Evolutionary conservation across 2,797 vertebrate species (phyloP), one percentile per base, ranked within the genome.

Genomic region (Kryptolebias ocellatus): DNA sequence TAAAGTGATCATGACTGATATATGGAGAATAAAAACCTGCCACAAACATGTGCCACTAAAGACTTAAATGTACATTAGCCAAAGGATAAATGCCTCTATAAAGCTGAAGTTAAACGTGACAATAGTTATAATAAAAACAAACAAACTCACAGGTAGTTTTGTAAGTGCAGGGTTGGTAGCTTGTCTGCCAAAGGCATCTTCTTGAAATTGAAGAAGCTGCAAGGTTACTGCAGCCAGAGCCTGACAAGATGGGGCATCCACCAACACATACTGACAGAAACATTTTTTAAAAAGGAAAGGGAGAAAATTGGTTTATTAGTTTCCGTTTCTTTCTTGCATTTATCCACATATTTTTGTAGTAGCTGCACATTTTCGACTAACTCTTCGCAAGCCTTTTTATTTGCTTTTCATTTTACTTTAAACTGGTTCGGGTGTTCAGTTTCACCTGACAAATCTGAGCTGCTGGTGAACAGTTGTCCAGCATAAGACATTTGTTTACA

Each of bases 191-290:
- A 99, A 98, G 44, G 95, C 93, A 87, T 99, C 96, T 89, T 99
- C 98, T 79, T 99, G 98, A 86, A 99, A 99, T 70, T 99, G 98
- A 50, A 98, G 94, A 60, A 99, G 95, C 87, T 99, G 97, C 53
- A 97, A 82, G 75, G 97, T 95, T 66, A 99, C 92, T 44, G 93
- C 92, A 75, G 96, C 94, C 79, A 99, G 87, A 0, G 95, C 93
- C 91, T 98, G 98, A 56, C 95, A 96, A 76, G 96, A 96, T 46
- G 97, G 98, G 74, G 96, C 95, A 82, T 99, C 98, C 17, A 94
- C 93, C 51, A 96, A 92, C 57, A 99, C 95, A 47, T 95, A 96
- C 98, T 99, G 82, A 37, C 49, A 52, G 0, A 79, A 9, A 70
- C 1, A 62, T 5, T 37, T 10, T 42, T 51, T 27, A 0, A 53